phyloP scores from a whole-genome alignment of 2,113 vertebrate species.

The Talpa occidentalis region DNA sequence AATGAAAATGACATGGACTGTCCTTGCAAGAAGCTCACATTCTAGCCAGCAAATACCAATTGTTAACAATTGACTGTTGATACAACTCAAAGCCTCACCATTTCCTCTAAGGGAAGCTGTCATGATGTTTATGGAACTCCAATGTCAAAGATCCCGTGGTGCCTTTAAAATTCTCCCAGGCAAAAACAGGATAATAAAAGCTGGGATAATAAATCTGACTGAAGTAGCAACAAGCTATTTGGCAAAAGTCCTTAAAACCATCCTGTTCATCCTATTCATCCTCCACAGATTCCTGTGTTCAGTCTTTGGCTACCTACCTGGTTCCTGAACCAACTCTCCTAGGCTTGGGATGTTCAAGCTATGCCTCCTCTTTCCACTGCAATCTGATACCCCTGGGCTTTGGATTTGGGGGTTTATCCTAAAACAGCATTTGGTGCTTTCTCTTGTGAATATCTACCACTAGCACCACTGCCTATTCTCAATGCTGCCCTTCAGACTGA shows the following conservation, averaged over 20 bases:
- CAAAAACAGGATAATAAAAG: neutral
- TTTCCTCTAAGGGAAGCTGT: neutral
- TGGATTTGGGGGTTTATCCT: neutral
- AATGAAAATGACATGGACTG: conserved; percentile 4
- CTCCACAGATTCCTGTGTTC: neutral
- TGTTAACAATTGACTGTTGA: neutral
- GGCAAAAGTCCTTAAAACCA: neutral
- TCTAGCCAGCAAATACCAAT: neutral
- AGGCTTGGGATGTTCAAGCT: neutral
- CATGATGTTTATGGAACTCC: neutral
- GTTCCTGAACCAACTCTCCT: neutral
- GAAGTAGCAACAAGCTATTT: conserved; percentile 9
- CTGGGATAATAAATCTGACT: neutral
- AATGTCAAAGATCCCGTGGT: neutral
- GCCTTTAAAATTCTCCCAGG: conserved; percentile 30
- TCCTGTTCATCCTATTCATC: neutral
- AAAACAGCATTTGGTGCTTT: neutral
- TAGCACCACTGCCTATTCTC: neutral
- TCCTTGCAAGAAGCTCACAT: neutral
- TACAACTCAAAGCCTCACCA: neutral
- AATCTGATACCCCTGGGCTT: neutral
- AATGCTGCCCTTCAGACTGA: neutral
- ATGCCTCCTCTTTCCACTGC: neutral
- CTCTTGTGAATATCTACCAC: neutral
- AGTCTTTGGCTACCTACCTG: neutral